Base-by-base conservation (phyloP, 2,888 invertebrate genomes). In the Diplolepis rosae region DNA sequence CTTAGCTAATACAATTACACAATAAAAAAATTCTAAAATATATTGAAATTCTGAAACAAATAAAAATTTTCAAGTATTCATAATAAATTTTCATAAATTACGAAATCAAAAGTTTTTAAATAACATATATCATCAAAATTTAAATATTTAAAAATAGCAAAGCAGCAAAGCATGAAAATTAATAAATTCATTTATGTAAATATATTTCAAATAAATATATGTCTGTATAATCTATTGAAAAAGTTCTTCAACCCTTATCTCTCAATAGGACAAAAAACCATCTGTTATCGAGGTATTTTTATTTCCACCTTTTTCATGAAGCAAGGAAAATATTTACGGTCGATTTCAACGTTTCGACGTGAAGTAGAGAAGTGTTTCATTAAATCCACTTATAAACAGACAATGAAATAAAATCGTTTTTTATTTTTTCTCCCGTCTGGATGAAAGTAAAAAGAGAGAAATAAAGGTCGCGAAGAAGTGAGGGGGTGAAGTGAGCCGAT, bases 401-500 rank as follows among this genome's bases (percentile, higher is more conserved):
- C 61, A 56, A 56, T 56, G 35, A 1, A 61, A 35, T 39, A 61
- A 61, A 61, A 61, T 39, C 18, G 35, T 11, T 39, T 56, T 56
- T 24, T 39, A 22, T 39, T 32, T 22, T 32, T 32, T 56, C 35
- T 35, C 22, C 13, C 22, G 22, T 35, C 32, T 61, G 24, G 18
- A 61, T 61, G 7, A 61, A 61, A 61, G 61, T 39, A 27, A 27
- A 61, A 61, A 39, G 39, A 61, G 35, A 61, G n/a, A 35, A 39
- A 61, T 39, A 61, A 61, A 61, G 61, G 39, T 61, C 35, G 61
- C 27, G 35, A 61, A 61, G 61, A 9, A 61, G 61, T 13, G 56
- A 61, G 56, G 35, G 35, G 56, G 32, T 35, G 56, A 61, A 61
- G 56, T 61, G 61, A 61, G 39, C 61, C 61, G 61, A 61, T 61